A percentile compares a stretch with the other conserved stretches of the same genome.
phyloP scores from a whole-genome alignment of 2,888 invertebrate species.

The Pegoplata infirma region DNA sequence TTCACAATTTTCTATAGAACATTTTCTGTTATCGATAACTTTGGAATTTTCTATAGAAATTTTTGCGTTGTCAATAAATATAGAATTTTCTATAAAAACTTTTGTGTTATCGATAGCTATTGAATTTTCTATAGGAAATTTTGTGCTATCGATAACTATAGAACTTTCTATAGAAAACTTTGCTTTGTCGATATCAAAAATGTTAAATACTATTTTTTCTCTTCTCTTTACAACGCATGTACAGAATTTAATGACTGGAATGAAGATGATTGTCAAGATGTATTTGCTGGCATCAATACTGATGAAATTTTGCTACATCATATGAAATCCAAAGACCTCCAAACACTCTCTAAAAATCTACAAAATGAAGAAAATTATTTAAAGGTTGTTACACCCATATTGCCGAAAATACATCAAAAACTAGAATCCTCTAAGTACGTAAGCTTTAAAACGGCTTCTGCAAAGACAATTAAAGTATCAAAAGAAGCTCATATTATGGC shows the following conservation, averaged over 20 bases:
- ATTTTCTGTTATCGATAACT: too few relatives aligned
- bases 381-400: not conserved
- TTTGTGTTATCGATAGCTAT: too few relatives aligned
- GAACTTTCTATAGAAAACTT: too few relatives aligned
- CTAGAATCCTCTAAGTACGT: not conserved
- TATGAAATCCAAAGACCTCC: not conserved
- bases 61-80: too few relatives aligned
- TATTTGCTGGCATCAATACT: conserved; percentile 17
- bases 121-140: too few relatives aligned
- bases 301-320: conserved; percentile 11
- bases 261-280: conserved; percentile 10
- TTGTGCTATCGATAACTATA: too few relatives aligned
- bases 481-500: conserved; percentile 9
- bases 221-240: too few relatives aligned
- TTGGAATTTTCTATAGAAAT: too few relatives aligned
- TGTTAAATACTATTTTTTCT: too few relatives aligned
- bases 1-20: too few relatives aligned
- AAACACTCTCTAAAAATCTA: not conserved
- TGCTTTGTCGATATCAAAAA: too few relatives aligned
- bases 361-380: not conserved
- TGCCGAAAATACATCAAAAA: not conserved
- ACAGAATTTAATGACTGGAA: conserved; percentile 12
- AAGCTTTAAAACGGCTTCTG: conserved; percentile 64
- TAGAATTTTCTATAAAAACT: too few relatives aligned
- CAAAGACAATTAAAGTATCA: conserved; percentile 52